phyloP scores from a whole-genome alignment of 2,113 vertebrate genomes.

The Orthonyx spaldingii region DNA sequence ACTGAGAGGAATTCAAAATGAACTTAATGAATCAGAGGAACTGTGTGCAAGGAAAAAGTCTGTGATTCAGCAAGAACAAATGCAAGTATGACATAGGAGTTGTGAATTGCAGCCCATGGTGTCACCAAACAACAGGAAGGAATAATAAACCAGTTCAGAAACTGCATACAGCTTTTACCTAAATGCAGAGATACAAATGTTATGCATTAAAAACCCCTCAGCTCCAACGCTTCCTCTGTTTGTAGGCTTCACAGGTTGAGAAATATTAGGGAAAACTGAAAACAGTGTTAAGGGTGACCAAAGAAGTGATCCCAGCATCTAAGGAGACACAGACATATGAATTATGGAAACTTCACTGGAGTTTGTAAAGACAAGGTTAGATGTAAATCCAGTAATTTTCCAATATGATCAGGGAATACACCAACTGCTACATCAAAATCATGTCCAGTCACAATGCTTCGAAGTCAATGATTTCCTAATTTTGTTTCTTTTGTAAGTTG shows the following conservation, averaged over 20 bases:
- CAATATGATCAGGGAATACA: rapidly evolving
- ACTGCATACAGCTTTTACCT: neutral
- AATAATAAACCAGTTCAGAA: neutral
- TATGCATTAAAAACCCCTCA: neutral
- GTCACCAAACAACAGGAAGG: neutral
- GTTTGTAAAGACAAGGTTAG: neutral
- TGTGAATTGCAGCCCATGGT: neutral
- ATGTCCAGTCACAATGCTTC: neutral
- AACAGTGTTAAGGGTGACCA: neutral
- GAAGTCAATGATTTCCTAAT: neutral
- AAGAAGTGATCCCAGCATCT: neutral
- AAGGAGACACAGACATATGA: neutral
- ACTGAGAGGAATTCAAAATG: neutral
- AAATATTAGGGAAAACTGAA: neutral
- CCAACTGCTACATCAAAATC: neutral
- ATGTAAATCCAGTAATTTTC: neutral
- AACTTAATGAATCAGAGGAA: neutral
- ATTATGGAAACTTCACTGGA: neutral
- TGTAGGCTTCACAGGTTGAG: neutral
- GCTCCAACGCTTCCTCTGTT: neutral
- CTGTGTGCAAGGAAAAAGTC: neutral
- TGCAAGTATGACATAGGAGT: neutral
- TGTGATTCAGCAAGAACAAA: neutral
- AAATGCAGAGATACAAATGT: neutral
- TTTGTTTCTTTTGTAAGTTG: neutral